phyloP scores from a whole-genome alignment of 2,113 vertebrate genomes.

The Gavialis gangeticus region DNA sequence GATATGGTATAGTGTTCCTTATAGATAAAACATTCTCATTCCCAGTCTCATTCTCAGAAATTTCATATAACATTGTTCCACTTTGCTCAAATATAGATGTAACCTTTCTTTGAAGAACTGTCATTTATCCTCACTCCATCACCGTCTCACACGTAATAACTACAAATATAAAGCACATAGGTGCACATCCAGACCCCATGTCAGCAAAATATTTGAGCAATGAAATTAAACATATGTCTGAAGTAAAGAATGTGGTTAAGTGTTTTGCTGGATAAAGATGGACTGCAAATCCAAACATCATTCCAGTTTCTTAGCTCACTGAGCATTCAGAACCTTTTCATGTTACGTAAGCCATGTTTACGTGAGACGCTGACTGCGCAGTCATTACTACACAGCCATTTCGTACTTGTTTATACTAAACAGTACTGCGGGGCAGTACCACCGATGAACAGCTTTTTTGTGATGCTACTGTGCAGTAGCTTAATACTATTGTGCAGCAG shows the following conservation, averaged over 20 bases:
- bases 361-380: no score
- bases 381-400: no score
- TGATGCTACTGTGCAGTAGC: background rate
- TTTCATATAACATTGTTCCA: background rate
- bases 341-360: no score
- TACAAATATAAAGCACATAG: rapidly evolving
- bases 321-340: background rate
- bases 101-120: background rate
- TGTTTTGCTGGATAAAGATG: background rate
- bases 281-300: background rate
- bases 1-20: background rate
- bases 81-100: background rate
- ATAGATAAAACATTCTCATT: background rate
- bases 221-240: background rate
- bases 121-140: background rate
- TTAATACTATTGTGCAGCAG: background rate
- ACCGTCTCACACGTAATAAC: background rate
- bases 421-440: no score
- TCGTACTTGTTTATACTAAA: no score
- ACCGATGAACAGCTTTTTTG: no score
- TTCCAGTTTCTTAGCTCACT: background rate
- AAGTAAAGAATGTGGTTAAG: background rate
- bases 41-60: background rate
- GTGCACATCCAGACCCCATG: background rate
- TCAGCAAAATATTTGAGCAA: background rate